Base-by-base conservation (phyloP, 2,797 vertebrate species). In the Hipposideros larvatus region DNA sequence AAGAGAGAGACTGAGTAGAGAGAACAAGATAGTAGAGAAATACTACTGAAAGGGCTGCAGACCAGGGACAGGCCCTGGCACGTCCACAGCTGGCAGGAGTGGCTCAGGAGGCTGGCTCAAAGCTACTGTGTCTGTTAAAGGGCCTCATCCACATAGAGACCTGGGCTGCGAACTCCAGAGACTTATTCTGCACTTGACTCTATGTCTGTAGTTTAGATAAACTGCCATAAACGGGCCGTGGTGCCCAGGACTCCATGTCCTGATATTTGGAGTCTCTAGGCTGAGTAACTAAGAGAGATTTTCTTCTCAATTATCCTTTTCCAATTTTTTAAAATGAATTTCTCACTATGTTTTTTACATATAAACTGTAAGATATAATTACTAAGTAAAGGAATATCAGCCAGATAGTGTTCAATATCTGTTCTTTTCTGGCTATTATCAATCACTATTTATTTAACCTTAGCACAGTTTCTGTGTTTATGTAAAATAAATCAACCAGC, bases 301-400 rank as follows among this genome's bases (percentile, higher is more conserved):
- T 75, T 87, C 65, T 37, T 68, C n/a, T 91, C 28, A 41, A 3
- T 34, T 68, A 48, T 55, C n/a, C 24, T 46, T 80, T 92, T 63
- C 61, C 26, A 51, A 51, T 71, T 78, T 97, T 94, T 46, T 22
- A 2, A 77, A 79, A 93, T 53, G 18, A 70, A 57, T 7, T 43
- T 74, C 11, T 46, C 77, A 51, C 41, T 78, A 73, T 26, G 61
- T 71, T 66, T 73, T 86, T 61, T 74, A 68, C 31, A 41, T 34
- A 75, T 26, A 46, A 86, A 19, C 4, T 19, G 10, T 59, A 48
- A 94, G 66, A 43, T 91, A 24, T 43, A 91, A 65, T 84, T 4
- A 37, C 28, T 80, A 94, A 61, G n/a, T 41, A 28, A 48, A 78
- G 68, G 53, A n/a, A 11, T 46, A 87, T 31, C 15, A 61, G 22